Evolutionary conservation across 2,113 vertebrate genomes (phyloP), one percentile per base, ranked within the genome.

Genomic region (mouse (Mus musculus)): DNA sequence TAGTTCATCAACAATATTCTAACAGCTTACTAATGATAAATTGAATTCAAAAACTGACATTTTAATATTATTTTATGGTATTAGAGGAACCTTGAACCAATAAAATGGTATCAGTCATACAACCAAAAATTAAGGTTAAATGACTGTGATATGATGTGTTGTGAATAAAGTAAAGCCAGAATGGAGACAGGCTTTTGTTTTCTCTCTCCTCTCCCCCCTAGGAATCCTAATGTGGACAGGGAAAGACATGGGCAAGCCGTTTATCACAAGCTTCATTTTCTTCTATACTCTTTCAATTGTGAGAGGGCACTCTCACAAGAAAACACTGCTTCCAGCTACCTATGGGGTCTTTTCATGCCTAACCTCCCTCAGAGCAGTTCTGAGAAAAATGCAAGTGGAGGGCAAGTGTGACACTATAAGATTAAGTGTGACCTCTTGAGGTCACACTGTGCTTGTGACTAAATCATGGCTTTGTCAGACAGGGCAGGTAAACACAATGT

Each of bases 151-250:
- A 11, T 39, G 11, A 26, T n/a, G 2, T 80, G 26, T 69, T 54
- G 28, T 88, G 5, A 94, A 93, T 89, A 26, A 71, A 89, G 42
- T 10, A 73, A 13, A 16, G 39, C n/a, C 28, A 22, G 56, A 42
- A 95, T 61, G 39, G 39, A 95, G 63, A 88, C 1, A 93, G 17
- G 10, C 61, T 86, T 77, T 85, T 89, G 36, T 30, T 90, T 82
- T 82, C 63, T 10, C 56, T 6, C 69, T 10, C 63, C 5, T 61
- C 84, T 82, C 39, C 11, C 72, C 59, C 71, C 78, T 90, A 73
- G 69, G 69, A 91, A 73, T 93, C 22, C 19, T 90, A 42, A 24
- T 92, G 4, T 72, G 88, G 26, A 81, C 42, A 73, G 2, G n/a
- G 75, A 16, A 82, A 33, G 54, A 82, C 11, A 65, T 24, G 89